A percentile compares a stretch with the other conserved stretches of the same genome.
phyloP scores from a whole-genome alignment of 35 echinoderm and acorn worm genomes.

The Acanthaster planci region DNA sequence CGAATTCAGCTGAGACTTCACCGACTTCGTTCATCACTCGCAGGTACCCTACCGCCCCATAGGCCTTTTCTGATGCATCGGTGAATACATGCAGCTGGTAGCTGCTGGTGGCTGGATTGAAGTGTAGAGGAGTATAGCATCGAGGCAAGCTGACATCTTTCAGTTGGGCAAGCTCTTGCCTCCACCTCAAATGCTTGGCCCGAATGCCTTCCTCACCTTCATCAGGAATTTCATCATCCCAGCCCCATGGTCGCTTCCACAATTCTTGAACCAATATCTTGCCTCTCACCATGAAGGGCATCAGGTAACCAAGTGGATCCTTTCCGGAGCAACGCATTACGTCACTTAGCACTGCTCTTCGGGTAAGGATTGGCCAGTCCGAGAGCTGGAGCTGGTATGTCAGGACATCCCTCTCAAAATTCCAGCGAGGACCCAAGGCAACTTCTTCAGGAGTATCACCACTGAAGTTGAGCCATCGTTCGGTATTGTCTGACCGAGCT shows the following conservation, averaged over 20 bases:
- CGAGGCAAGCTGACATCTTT: neutral
- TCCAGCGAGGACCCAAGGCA: neutral
- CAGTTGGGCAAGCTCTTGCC: neutral
- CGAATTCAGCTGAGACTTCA: neutral
- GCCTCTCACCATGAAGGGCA: neutral
- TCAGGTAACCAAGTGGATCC: too few species aligned
- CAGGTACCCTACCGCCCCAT: neutral
- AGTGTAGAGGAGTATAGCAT: neutral
- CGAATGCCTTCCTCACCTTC: neutral
- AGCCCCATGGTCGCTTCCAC: too few species aligned
- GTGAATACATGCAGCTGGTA: neutral
- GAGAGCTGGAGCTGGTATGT: neutral
- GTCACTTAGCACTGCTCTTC: neutral
- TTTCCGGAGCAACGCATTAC: too few species aligned
- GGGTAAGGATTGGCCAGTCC: neutral
- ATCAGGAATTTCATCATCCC: too few species aligned
- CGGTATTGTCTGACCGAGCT: neutral
- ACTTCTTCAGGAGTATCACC: neutral
- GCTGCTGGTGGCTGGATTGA: neutral
- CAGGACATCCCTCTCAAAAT: neutral
- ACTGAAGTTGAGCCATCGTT: neutral
- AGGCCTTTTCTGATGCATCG: constrained; percentile 2
- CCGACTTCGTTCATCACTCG: neutral
- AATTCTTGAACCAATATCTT: too few species aligned
- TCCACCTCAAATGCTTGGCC: neutral